Evolutionary conservation across 2,113 vertebrate species (phyloP).

Genomic region (Cygnus atratus): DNA sequence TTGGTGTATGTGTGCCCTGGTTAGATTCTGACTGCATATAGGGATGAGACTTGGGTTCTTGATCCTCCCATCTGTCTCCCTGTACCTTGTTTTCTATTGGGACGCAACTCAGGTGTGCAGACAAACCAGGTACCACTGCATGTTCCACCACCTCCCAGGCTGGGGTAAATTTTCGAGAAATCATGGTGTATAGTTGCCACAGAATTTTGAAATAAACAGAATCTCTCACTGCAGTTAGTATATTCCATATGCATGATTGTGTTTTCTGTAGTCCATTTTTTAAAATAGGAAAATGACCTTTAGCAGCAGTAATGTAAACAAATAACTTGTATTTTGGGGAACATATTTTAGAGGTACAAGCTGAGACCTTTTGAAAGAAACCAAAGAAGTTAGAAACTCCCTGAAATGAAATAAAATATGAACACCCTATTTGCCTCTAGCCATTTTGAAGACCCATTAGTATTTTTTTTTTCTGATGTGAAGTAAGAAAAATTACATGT

Average conservation of each 20-base stretch:
- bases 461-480: neutral
- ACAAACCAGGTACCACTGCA: neutral
- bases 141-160: neutral
- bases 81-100: neutral
- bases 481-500: neutral
- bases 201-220: neutral
- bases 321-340: neutral
- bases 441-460: neutral
- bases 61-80: neutral
- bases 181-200: neutral
- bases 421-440: neutral
- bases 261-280: neutral
- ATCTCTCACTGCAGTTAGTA: neutral
- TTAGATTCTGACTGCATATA: neutral
- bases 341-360: neutral
- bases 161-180: neutral
- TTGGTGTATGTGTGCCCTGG: neutral
- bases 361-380: neutral
- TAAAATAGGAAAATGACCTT: neutral
- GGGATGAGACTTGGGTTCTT: neutral
- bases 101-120: neutral
- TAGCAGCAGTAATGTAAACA: neutral
- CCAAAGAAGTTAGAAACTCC: neutral
- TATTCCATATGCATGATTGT: neutral
- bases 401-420: neutral